Conservation (phyloP, 1,140 invertebrate species). For the Drosophila sp. region DNA sequence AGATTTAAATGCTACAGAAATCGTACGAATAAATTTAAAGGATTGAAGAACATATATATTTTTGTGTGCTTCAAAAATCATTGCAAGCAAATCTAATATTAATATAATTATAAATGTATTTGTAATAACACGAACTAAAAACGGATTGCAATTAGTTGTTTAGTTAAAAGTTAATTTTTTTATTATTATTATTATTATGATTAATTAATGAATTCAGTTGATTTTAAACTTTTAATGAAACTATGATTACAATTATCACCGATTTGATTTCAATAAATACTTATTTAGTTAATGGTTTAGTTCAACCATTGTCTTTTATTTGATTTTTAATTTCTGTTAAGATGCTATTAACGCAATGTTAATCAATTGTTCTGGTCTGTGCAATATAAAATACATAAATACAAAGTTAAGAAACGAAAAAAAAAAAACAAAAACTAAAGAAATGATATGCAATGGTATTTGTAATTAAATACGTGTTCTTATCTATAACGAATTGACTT, state of each 20-base stretch:
- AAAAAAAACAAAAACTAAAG: constrained; percentile 7
- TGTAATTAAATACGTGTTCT: constrained; percentile 12
- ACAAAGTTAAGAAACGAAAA: no score
- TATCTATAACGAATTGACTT: constrained; percentile 41
- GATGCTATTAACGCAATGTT: constrained; percentile 15
- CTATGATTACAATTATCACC: constrained; percentile 38
- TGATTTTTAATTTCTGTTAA: constrained; percentile 16
- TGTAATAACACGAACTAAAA: constrained; percentile 22
- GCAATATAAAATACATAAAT: constrained; percentile 22
- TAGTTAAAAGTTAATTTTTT: constrained; percentile 49
- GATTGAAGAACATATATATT: neutral
- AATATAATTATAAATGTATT: neutral
- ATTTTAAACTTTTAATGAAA: constrained; percentile 25
- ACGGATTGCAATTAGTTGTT: constrained; percentile 57
- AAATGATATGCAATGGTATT: constrained; percentile 18
- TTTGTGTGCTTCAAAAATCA: neutral
- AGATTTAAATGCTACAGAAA: constrained; percentile 16
- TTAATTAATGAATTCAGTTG: constrained; percentile 7
- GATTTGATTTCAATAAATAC: constrained; percentile 66
- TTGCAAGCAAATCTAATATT: neutral
- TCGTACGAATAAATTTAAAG: neutral
- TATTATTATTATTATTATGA: constrained; percentile 16
- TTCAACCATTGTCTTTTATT: constrained; percentile 48
- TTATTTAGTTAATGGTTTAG: constrained; percentile 74
- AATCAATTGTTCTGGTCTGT: constrained; percentile 5